Conservation (phyloP, 2,113 vertebrate species). For the Oreochromis spilurus region DNA sequence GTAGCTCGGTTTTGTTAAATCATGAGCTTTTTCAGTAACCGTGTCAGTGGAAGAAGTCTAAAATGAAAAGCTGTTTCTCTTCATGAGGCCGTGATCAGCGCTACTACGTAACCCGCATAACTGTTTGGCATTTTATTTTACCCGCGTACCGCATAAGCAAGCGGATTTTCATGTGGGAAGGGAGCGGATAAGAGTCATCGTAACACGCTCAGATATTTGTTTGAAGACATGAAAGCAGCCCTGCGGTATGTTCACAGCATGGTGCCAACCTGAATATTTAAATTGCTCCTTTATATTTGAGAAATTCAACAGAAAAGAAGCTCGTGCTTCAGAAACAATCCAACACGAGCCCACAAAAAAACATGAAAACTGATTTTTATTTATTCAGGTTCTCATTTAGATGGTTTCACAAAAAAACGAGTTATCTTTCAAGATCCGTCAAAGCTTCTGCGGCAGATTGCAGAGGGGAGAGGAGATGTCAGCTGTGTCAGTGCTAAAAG, state of each 20-base stretch:
- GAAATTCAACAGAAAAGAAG: background rate
- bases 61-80: background rate
- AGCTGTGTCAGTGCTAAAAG: constrained; percentile 27
- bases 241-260: background rate
- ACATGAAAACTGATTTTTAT: background rate
- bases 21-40: background rate
- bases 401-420: background rate
- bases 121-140: background rate
- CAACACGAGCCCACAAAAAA: background rate
- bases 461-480: background rate
- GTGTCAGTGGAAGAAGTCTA: background rate
- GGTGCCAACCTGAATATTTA: background rate
- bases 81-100: background rate
- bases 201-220: background rate
- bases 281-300: background rate
- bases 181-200: background rate
- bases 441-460: background rate
- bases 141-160: background rate
- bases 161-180: background rate
- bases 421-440: background rate
- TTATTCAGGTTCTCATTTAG: background rate
- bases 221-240: background rate
- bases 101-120: background rate
- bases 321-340: background rate
- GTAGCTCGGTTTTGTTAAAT: background rate